Evolutionary conservation across 2,113 vertebrate species (phyloP).

Genomic region (Propithecus coquereli): DNA sequence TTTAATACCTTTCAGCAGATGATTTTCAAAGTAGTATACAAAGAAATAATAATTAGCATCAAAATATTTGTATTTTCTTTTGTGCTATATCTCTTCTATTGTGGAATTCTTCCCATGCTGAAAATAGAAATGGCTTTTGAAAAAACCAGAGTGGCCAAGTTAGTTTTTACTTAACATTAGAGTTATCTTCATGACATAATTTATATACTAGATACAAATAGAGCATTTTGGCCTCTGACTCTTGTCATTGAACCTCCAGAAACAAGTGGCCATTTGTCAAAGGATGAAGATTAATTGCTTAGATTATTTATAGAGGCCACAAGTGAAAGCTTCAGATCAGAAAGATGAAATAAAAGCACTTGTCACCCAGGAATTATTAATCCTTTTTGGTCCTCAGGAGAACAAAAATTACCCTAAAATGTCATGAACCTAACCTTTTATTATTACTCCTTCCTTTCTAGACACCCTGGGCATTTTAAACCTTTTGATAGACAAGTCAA

Average conservation of each 20-base stretch:
- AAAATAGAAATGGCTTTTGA: neutral
- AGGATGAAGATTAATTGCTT: conserved; percentile 36
- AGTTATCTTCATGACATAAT: neutral
- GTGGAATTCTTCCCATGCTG: neutral
- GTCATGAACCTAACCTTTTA: neutral
- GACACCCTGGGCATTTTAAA: neutral
- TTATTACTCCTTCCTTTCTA: accelerated
- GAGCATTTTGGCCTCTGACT: conserved; percentile 3
- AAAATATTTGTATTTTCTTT: neutral
- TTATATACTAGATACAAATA: neutral
- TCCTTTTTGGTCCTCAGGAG: neutral
- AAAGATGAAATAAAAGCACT: neutral
- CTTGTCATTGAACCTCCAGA: neutral
- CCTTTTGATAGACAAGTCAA: neutral
- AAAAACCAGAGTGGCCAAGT: neutral
- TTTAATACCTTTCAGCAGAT: neutral
- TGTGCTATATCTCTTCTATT: neutral
- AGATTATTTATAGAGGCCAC: conserved; percentile 51
- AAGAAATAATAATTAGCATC: neutral
- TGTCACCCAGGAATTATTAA: conserved; percentile 30
- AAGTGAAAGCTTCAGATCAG: neutral
- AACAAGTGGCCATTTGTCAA: conserved; percentile 18
- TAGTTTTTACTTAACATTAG: conserved; percentile 17
- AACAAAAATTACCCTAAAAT: neutral
- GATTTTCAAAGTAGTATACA: neutral